Percentiles rank a stretch among this genome's conserved stretches.
These are phyloP conservation scores for Sphyrna mokarran DNA, from an alignment of 2,113 vertebrate genomes.

Conservation along the genomic window DNA sequence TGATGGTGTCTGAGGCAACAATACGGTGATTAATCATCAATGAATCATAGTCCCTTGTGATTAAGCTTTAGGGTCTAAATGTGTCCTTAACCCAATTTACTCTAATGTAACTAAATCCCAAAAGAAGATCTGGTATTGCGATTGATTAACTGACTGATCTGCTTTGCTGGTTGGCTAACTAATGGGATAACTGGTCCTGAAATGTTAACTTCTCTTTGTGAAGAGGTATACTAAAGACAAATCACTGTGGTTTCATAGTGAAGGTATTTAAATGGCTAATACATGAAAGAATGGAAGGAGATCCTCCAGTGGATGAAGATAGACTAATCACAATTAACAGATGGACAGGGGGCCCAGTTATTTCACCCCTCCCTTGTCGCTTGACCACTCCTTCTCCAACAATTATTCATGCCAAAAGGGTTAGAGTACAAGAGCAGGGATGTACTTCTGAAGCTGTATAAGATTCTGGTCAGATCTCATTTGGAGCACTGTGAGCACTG, in stretches of 20 bases:
- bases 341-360: not conserved
- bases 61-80: not conserved
- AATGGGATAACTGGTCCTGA: not conserved
- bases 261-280: not conserved
- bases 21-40: not conserved
- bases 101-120: not conserved
- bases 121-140: not conserved
- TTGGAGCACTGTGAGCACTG: too few species aligned
- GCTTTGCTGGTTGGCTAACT: not conserved
- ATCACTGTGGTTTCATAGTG: not conserved
- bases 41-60: slow-evolving; percentile 1
- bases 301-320: not conserved
- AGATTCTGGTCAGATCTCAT: too few species aligned
- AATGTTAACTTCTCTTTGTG: not conserved
- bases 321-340: not conserved
- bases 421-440: too few species aligned
- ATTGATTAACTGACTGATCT: not conserved
- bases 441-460: too few species aligned
- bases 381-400: not conserved
- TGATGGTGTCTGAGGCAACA: not conserved
- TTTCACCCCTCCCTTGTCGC: not conserved
- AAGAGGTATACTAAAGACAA: not conserved
- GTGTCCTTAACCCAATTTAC: not conserved
- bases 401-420: too few species aligned
- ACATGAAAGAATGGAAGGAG: not conserved